Percentiles rank a stretch among this genome's conserved stretches.
Conservation (phyloP, 2,888 invertebrate genomes). For the Sinelater perroti region DNA sequence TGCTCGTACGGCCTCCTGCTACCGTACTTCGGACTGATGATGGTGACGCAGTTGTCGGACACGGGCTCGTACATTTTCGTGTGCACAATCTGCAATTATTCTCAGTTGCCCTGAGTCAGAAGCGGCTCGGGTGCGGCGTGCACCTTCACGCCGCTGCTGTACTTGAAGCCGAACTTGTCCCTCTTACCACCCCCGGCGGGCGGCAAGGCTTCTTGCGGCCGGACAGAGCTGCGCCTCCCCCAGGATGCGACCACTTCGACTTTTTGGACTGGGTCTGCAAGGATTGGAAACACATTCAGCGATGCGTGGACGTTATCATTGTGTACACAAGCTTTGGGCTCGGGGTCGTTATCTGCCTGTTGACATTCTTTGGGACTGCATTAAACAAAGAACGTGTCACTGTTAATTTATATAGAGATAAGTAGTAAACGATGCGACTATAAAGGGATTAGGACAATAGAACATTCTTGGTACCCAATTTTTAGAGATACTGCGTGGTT, state of each 20-base stretch:
- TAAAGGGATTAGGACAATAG: no score
- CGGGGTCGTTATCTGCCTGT: constrained; percentile 17
- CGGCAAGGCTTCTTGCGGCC: constrained; percentile 6
- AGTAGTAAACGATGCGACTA: not conserved
- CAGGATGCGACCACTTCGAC: no score
- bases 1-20: constrained; percentile 38
- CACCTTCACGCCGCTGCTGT: constrained; percentile 40
- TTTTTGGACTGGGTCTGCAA: constrained; percentile 19
- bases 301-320: constrained; percentile 19
- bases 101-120: constrained; percentile 30
- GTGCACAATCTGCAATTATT: constrained; percentile 46
- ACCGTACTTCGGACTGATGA: constrained; percentile 45
- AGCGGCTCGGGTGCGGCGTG: constrained; percentile 15
- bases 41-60: constrained; percentile 52
- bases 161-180: constrained; percentile 31
- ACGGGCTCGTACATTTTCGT: constrained; percentile 59
- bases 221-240: constrained; percentile 8
- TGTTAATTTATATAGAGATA: constrained; percentile 9
- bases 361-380: constrained; percentile 1
- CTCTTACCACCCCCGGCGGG: not conserved
- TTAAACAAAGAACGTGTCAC: not conserved
- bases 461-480: no score
- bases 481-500: no score
- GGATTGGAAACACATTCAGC: not conserved
- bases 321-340: constrained; percentile 12